phyloP scores from a whole-genome alignment of 2,888 invertebrate genomes.

The Sepiola atlantica region DNA sequence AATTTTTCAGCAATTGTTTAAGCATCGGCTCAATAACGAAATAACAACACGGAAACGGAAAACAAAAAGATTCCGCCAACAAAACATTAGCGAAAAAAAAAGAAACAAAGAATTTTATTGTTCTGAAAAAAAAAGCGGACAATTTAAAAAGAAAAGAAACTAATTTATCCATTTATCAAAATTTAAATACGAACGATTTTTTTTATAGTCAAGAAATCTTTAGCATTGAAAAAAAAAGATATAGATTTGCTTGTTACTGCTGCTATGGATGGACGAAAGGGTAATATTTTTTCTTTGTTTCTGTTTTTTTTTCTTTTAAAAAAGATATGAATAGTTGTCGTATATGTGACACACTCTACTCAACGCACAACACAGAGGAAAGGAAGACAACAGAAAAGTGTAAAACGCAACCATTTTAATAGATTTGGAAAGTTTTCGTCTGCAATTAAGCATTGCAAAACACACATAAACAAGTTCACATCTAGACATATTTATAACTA shows the following conservation, averaged over 20 bases:
- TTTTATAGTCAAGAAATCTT: neutral
- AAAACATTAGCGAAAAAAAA: neutral
- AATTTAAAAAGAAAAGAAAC: too few relatives aligned
- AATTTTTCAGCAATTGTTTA: too few relatives aligned
- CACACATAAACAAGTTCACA: too few relatives aligned
- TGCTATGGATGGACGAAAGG: neutral
- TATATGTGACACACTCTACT: neutral
- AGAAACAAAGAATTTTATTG: too few relatives aligned
- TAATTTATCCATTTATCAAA: neutral
- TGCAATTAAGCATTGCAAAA: too few relatives aligned
- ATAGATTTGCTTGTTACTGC: neutral
- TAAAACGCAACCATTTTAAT: neutral
- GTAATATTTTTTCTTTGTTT: neutral
- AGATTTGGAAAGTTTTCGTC: too few relatives aligned
- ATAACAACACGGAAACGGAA: neutral
- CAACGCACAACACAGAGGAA: neutral
- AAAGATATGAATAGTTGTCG: neutral
- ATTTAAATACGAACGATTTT: neutral
- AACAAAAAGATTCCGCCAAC: neutral
- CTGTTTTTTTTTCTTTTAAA: neutral
- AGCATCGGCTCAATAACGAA: neutral
- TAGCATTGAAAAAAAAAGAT: neutral
- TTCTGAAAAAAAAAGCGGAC: too few relatives aligned
- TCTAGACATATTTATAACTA: too few relatives aligned
- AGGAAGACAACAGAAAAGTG: neutral